These are phyloP conservation scores for Euphonia xanthogaster DNA, from an alignment of 2,797 vertebrate genomes.

Conservation along the genomic window DNA sequence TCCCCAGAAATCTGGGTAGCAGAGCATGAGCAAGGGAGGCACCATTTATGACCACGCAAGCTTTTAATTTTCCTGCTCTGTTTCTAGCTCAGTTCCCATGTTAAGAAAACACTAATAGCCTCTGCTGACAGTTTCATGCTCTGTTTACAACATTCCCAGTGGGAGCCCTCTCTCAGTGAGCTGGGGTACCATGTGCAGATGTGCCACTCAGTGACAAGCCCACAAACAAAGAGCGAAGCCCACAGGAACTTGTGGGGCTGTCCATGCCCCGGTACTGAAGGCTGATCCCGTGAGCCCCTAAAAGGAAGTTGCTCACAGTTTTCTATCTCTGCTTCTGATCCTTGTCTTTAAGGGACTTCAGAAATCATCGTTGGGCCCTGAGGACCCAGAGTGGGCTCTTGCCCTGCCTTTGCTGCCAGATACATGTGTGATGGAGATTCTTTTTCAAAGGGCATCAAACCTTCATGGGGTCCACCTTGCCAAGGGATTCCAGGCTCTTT, in stretches of 20 bases:
- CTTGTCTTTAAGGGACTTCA: background rate
- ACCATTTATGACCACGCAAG: background rate
- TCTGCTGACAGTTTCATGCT: slow-evolving; percentile 45
- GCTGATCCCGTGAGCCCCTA: background rate
- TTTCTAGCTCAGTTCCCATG: slow-evolving; percentile 33
- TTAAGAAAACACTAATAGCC: slow-evolving; percentile 42
- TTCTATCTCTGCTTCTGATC: background rate
- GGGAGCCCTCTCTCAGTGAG: background rate
- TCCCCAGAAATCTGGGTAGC: background rate
- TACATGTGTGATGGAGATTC: background rate
- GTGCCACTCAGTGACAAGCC: background rate
- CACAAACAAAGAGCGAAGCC: background rate
- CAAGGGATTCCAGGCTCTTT: background rate
- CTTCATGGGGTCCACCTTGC: background rate
- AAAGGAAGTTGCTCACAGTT: background rate
- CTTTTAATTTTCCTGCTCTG: background rate
- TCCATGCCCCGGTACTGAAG: background rate
- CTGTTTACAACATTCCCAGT: slow-evolving; percentile 19
- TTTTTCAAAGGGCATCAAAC: background rate
- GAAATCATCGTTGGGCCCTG: background rate
- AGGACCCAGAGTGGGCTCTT: background rate
- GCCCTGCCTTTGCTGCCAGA: background rate
- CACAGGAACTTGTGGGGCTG: background rate
- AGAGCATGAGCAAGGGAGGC: background rate
- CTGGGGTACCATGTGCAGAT: background rate